These are phyloP conservation scores for Mastomys coucha DNA, from an alignment of 2,113 vertebrate genomes.

Conservation along the genomic window DNA sequence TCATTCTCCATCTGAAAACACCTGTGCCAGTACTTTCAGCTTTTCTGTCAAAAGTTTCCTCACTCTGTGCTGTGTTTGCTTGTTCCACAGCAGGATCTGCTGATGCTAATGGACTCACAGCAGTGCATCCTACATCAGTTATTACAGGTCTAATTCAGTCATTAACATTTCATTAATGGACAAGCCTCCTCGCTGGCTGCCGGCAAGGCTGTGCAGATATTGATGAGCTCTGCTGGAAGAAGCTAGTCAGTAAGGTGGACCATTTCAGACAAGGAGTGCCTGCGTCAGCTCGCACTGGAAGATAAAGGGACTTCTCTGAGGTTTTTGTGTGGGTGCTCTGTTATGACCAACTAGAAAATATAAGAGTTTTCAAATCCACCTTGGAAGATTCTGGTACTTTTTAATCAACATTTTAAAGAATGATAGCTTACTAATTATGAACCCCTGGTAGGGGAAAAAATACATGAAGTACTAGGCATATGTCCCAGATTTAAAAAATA, in stretches of 20 bases:
- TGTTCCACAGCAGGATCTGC: constrained; percentile 91
- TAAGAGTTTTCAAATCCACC: not conserved
- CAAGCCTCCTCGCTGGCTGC: constrained; percentile 93
- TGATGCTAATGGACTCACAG: constrained; percentile 98
- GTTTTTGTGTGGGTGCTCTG: not conserved
- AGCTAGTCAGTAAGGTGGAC: constrained; percentile 88
- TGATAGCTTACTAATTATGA: not conserved
- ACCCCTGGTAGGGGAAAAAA: not conserved
- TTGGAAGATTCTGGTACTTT: not conserved
- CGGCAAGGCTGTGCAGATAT: constrained; percentile 90
- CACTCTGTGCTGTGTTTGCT: constrained; percentile 89
- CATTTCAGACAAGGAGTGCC: constrained; percentile 70
- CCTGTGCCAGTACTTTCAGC: constrained; percentile 84
- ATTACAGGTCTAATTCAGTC: constrained; percentile 98
- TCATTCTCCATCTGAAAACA: constrained; percentile 80
- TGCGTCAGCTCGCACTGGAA: not conserved
- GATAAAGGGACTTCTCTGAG: not conserved
- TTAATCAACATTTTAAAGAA: constrained; percentile 10
- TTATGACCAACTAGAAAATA: not conserved
- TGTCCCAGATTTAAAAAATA: not conserved
- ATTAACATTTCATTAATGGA: constrained; percentile 99
- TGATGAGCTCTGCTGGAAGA: constrained; percentile 90
- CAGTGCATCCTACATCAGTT: constrained; percentile 94
- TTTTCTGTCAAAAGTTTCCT: constrained; percentile 87
- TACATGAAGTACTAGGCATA: not conserved